Evolutionary conservation across 2,888 invertebrate species (phyloP), one percentile per base, ranked within the genome.

Genomic region (Hololepta plana): DNA sequence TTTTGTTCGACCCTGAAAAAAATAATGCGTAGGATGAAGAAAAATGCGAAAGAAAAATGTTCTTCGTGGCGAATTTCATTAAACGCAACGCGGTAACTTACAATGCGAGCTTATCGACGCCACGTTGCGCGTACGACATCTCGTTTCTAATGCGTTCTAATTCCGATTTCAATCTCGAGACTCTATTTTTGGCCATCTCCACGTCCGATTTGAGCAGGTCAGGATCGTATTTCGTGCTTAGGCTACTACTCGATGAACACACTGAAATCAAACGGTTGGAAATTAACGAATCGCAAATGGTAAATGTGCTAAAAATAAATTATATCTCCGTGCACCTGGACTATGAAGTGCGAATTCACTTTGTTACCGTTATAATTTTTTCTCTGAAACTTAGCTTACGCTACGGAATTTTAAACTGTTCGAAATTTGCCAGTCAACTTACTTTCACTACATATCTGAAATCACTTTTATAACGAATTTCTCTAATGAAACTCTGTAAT

Each of bases 181-280:
- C 90, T 25, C 93, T 64, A 38, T 80, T 82, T 46, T 81, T 71
- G 23, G 91, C 90, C 50, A 84, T 64, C 34, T 81, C 77, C 37
- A 95, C 82, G 52, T 95, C 93, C 16, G 85, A 80, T 49, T 88
- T 77, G 32, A 95, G 63, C 31, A 90, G 62, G 48, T 95, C 93
- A 19, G 91, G 91, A 58, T 95, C 93, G 51, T 90, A 91, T 47
- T 88, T 80, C 30, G 87, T 87, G 47, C 84, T 84, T 33, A 82
- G 72, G 33, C 81, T 80, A 45, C 82, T 81, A 29, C 75, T 72
- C 43, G 84, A 84, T 37, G 87, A 87, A 59, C 84, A 85, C 49
- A 87, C 82, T 84, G 56, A 13, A 54, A 51, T 36, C 26, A 44
- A 42, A 39, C n/a, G n/a, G 6, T 17, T 17, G n/a, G n/a, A 17